Evolutionary conservation across 2,888 invertebrate genomes (phyloP), one percentile per base, ranked within the genome.

Genomic region (Venusia cambrica): DNA sequence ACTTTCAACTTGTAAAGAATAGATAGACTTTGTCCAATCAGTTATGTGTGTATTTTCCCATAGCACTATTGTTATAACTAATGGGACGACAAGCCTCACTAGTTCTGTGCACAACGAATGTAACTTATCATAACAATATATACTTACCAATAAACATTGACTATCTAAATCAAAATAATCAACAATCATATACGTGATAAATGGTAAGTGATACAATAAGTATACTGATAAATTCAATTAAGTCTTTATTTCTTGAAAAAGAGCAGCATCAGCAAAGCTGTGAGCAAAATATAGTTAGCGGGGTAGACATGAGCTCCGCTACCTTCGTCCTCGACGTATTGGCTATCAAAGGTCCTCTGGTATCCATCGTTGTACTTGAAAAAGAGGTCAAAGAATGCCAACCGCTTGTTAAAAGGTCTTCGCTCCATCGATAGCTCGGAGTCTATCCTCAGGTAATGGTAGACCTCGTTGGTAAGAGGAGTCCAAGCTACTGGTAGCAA

Each of bases 361-460:
- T 26, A 41, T 7, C 54, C 26, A 22, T 36, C 35, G 8, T 64
- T 62, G 2, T 55, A 21, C 25, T 50, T 47, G 20, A 57, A 68
- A 33, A 73, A 68, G 2, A 71, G 42, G 8, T 73, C 57, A 64
- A 67, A 69, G 37, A 68, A 73, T 0, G 71, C 57, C 57, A 72
- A 60, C 22, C 73, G 52, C 1, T 48, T 25, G 8, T 62, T 49
- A 4, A 54, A 55, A 4, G 67, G 67, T 24, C 62, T 51, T 1
- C 42, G 56, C 2, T 38, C 48, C 11, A 63, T 31, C 6, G 31
- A 36, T 1, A 74, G 17, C 0, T 59, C 45, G 0, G 43, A 15
- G 14, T 55, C 57, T 14, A 74, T 67, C 15, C 52, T 48, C 14
- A 73, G 26, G 22, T 56, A 72, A 14, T 46, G 45, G 7, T 48